phyloP scores from a whole-genome alignment of 2,113 vertebrate genomes.

The Lophochroa leadbeateri region DNA sequence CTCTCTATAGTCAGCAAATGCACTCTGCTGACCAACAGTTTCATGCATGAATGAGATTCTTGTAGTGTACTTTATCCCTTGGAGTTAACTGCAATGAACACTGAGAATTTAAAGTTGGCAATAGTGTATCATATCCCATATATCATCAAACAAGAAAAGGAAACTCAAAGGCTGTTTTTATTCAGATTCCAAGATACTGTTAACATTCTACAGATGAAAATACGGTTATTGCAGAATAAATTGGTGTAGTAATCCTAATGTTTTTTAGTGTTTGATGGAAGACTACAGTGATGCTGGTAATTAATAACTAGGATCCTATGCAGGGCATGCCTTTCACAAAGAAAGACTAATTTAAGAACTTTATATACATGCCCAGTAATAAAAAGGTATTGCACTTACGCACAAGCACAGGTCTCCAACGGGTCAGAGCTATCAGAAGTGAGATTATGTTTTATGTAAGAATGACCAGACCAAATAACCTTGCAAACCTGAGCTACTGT shows the following conservation, averaged over 20 bases:
- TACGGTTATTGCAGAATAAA: not conserved
- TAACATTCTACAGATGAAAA: not conserved
- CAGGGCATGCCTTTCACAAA: not conserved
- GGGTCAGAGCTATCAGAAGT: not conserved
- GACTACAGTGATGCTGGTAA: accelerated
- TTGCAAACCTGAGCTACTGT: not conserved
- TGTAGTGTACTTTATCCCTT: not conserved
- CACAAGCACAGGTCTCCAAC: not conserved
- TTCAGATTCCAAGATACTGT: not conserved
- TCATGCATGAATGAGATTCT: not conserved
- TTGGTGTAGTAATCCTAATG: not conserved
- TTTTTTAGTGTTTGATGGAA: not conserved
- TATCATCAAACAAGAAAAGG: not conserved
- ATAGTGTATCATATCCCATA: not conserved
- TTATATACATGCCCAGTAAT: not conserved
- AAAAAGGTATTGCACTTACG: not conserved
- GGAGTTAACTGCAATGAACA: not conserved
- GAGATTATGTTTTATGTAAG: not conserved
- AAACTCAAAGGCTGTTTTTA: not conserved
- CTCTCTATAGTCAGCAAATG: not conserved
- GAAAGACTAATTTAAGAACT: not conserved
- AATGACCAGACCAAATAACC: not conserved
- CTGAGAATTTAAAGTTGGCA: not conserved
- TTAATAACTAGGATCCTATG: not conserved
- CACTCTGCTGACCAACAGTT: not conserved